A percentile compares a stretch with the other conserved stretches of the same genome.
phyloP scores from a whole-genome alignment of 35 echinoderm and acorn worm genomes.

The Lytechinus variegatus region DNA sequence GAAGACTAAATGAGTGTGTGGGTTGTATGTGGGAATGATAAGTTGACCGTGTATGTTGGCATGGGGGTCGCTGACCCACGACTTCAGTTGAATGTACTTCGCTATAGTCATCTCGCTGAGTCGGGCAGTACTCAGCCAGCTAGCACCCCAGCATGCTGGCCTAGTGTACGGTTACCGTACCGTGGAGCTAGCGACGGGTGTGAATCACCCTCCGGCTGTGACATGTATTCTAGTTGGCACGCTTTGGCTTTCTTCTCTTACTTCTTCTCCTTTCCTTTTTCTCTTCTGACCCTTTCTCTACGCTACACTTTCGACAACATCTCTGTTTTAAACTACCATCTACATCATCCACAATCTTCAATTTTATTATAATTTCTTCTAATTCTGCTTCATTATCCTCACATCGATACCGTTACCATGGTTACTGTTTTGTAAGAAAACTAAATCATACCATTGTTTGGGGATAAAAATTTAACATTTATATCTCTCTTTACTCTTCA shows the following conservation, averaged over 20 bases:
- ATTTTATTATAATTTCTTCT: too few relatives aligned
- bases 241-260: not conserved
- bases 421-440: too few relatives aligned
- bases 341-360: too few relatives aligned
- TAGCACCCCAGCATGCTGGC: not conserved
- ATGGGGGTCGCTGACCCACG: constrained; percentile 43
- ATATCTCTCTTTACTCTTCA: too few relatives aligned
- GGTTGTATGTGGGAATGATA: not conserved
- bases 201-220: constrained; percentile 52
- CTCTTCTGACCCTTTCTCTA: not conserved
- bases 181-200: constrained; percentile 41
- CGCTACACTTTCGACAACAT: not conserved
- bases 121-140: constrained; percentile 30
- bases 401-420: too few relatives aligned
- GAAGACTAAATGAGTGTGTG: constrained; percentile 16
- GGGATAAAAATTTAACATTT: too few relatives aligned
- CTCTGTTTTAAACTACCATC: too few relatives aligned
- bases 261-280: not conserved
- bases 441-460: too few relatives aligned
- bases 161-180: constrained; percentile 42
- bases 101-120: not conserved
- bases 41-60: not conserved
- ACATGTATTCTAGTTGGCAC: constrained; percentile 23
- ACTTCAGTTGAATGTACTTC: constrained; percentile 54
- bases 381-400: too few relatives aligned